phyloP scores from a whole-genome alignment of 2,888 invertebrate species.

The Rotaria sp. region DNA sequence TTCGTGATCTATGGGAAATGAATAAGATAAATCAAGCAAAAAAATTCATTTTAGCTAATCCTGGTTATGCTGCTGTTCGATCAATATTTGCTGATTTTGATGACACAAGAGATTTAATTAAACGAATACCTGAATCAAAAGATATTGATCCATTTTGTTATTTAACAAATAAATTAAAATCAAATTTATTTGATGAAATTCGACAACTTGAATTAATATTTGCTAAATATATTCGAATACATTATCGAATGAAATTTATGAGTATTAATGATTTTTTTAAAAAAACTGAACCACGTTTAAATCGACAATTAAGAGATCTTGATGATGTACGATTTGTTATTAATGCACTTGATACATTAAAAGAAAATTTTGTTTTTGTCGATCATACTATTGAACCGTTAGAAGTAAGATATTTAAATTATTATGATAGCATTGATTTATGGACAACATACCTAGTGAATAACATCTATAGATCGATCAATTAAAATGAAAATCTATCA shows the following conservation, averaged over 20 bases:
- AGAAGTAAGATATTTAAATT: background rate
- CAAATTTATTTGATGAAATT: background rate
- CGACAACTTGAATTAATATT: background rate
- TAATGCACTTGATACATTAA: background rate
- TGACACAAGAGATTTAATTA: background rate
- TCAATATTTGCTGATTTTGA: slow-evolving; percentile 8
- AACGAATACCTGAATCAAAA: background rate
- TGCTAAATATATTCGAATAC: slow-evolving; percentile 4
- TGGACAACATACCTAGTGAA: too few relatives aligned
- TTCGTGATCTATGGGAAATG: background rate
- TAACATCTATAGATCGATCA: too few relatives aligned
- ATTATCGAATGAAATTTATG: background rate
- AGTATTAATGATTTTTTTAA: background rate
- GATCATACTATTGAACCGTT: background rate
- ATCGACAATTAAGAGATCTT: background rate
- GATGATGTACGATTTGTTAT: slow-evolving; percentile 22
- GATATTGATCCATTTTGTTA: slow-evolving; percentile 4
- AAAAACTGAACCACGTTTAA: background rate
- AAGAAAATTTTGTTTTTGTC: background rate
- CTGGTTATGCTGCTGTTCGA: background rate
- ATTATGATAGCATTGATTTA: too few relatives aligned
- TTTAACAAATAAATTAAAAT: background rate
- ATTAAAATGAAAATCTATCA: too few relatives aligned
- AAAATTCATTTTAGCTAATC: background rate
- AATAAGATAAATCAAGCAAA: background rate